A percentile compares a stretch with the other conserved stretches of the same genome.
Conservation (phyloP, 2,113 vertebrate species). For the Salvelinus fontinalis region DNA sequence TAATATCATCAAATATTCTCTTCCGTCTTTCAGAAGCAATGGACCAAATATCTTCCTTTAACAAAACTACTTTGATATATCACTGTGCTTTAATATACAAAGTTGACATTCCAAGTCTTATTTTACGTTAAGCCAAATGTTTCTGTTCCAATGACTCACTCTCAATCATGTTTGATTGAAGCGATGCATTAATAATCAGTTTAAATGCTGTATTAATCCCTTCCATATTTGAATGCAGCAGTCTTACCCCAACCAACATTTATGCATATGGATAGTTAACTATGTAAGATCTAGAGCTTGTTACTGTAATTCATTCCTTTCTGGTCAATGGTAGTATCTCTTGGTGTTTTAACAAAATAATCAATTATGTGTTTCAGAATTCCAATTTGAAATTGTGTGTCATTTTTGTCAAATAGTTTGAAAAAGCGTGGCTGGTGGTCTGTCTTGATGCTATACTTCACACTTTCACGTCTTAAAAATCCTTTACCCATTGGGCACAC, state of each 20-base stretch:
- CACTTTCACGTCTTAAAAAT: not conserved
- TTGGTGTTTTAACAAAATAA: not conserved
- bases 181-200: not conserved
- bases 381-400: not conserved
- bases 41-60: constrained; percentile 55
- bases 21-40: constrained; percentile 23
- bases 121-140: constrained; percentile 35
- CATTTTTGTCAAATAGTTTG: not conserved
- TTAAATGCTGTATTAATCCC: too few relatives aligned
- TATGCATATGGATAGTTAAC: constrained; percentile 50
- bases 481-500: not conserved
- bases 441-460: not conserved
- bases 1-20: constrained; percentile 2
- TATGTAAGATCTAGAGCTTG: constrained; percentile 62
- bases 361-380: not conserved
- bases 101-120: constrained; percentile 14
- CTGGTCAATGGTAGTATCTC: not conserved
- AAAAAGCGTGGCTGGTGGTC: not conserved
- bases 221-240: constrained; percentile 52
- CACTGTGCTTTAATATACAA: constrained; percentile 51
- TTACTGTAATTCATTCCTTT: constrained; percentile 66
- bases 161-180: not conserved
- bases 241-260: constrained; percentile 34
- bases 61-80: constrained; percentile 18
- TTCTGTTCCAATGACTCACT: constrained; percentile 6